Evolutionary conservation across 2,113 vertebrate genomes (phyloP).

Genomic region (Crypturellus undulatus): DNA sequence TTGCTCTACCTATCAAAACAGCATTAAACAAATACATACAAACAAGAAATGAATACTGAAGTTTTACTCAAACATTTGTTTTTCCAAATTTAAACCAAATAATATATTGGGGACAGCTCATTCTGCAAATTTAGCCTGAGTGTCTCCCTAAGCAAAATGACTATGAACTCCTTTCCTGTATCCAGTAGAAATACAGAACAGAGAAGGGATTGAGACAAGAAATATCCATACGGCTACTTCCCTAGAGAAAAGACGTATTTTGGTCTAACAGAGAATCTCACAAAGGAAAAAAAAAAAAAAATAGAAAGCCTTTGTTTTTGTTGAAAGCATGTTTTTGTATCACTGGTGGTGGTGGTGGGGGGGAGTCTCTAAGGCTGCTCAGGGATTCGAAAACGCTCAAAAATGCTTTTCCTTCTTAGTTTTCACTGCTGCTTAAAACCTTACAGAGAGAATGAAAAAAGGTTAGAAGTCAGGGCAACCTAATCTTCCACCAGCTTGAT

Average conservation of each 20-base stretch:
- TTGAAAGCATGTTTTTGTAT: background rate
- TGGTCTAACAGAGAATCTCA: background rate
- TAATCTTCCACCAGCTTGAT: background rate
- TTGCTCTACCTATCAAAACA: constrained; percentile 89
- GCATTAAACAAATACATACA: background rate
- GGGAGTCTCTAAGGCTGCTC: background rate
- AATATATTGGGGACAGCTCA: background rate
- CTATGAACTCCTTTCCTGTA: background rate
- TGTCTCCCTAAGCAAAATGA: background rate
- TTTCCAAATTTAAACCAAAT: background rate
- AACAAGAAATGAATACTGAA: accelerated
- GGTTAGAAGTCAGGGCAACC: background rate
- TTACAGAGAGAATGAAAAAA: background rate
- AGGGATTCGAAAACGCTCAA: background rate
- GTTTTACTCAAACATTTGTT: background rate
- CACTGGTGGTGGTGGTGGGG: no score
- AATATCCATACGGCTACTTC: background rate
- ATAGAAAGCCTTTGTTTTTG: background rate
- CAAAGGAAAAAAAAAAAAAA: background rate
- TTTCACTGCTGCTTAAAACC: background rate
- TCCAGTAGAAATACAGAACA: background rate
- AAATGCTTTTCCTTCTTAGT: background rate
- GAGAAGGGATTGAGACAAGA: background rate
- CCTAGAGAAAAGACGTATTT: background rate
- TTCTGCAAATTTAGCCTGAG: background rate